Evolutionary conservation across 2,113 vertebrate genomes (phyloP).

Genomic region (Halichoerus grypus): DNA sequence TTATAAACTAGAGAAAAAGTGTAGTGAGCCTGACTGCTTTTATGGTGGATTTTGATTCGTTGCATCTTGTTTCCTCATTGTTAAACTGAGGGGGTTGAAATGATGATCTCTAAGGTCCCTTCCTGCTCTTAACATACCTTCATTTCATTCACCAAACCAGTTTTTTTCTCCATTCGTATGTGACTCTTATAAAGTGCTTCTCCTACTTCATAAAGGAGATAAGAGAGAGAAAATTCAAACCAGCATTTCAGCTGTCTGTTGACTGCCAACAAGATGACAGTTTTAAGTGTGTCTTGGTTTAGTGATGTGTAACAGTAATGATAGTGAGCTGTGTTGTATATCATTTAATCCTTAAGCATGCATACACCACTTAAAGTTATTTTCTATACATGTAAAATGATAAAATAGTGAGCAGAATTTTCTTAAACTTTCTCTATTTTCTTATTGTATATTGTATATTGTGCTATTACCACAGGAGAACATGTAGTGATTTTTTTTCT

Average conservation of each 20-base stretch:
- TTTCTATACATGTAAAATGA: constrained; percentile 64
- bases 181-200: background rate
- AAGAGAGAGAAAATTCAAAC: constrained; percentile 61
- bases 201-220: constrained; percentile 40
- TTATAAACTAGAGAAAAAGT: background rate
- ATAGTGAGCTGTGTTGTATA: constrained; percentile 21
- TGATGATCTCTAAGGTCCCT: background rate
- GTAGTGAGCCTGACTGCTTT: background rate
- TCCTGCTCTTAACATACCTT: background rate
- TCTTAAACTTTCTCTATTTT: constrained; percentile 75
- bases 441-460: constrained; percentile 54
- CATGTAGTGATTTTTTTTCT: constrained; percentile 46
- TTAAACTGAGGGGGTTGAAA: background rate
- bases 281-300: constrained; percentile 44
- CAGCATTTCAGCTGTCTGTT: constrained; percentile 50
- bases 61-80: background rate
- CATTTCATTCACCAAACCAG: background rate
- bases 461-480: constrained; percentile 55
- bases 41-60: background rate
- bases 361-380: constrained; percentile 55
- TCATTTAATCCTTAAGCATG: constrained; percentile 63
- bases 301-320: constrained; percentile 4
- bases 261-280: constrained; percentile 28
- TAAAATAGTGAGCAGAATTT: constrained; percentile 48
- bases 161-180: background rate